Base-by-base conservation (phyloP, 2,797 vertebrate species). In the Danio albolineatus region DNA sequence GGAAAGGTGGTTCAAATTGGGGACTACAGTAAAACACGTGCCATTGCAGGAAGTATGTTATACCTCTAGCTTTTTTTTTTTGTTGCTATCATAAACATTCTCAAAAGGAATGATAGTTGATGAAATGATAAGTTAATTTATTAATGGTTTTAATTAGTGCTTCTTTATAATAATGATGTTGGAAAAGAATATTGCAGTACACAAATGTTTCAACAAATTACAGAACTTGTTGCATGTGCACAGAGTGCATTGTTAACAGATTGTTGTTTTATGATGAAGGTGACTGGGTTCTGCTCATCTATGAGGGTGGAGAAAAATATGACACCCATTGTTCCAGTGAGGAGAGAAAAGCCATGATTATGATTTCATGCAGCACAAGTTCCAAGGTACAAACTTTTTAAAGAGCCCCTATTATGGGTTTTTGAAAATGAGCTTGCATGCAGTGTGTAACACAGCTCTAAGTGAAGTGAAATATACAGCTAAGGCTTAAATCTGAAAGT, bases 221-320 rank as follows among this genome's bases (percentile, higher is more conserved):
- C 16, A 39, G 12, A 56, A 10, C 6, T 6, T 43, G 21, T 21
- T 43, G 17, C 12, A 21, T 17, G 17, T 65, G 17, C 17, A 36
- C 16, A 36, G 21, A 16, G 66, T 38, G 43, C 16, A 43, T 54
- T 70, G 66, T 17, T 60, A 61, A 14, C 6, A 38, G 0, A 17
- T 62, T 69, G 36, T 65, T 19, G 7, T 80, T 21, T 46, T 17
- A 28, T 66, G 51, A 69, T 76, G 4, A 72, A 99, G 98, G 92
- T 91, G 94, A 97, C 81, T 99, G 97, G 97, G 94, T 99, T 89
- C 91, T 98, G 93, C 88, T 99, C 78, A 93, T 93, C 79, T 99
- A 98, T 83, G 88, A 81, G 75, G 89, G 93, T 0, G 97, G 97
- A 2, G 93, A 96, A 0, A 67, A 43, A 9, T 98, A 98, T 14